Conservation (phyloP, 2,888 invertebrate species). For the Helleia helle region DNA sequence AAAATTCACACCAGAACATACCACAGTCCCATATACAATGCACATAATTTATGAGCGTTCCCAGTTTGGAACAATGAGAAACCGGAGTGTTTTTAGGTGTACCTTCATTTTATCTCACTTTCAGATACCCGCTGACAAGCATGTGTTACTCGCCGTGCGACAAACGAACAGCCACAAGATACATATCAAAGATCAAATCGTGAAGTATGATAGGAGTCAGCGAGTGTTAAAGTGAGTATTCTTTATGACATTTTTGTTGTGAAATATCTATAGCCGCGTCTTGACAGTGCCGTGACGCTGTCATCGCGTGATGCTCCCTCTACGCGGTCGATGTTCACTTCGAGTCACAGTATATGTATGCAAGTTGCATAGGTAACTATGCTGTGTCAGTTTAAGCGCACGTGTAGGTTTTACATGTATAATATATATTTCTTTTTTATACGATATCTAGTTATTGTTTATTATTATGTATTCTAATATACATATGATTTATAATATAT, state of each 20-base stretch:
- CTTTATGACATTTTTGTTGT: neutral
- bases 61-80: constrained; percentile 12
- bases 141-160: constrained; percentile 82
- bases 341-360: no score
- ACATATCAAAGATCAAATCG: constrained; percentile 84
- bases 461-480: no score
- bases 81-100: constrained; percentile 10
- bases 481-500: no score
- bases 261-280: no score
- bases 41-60: constrained; percentile 40
- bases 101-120: constrained; percentile 24
- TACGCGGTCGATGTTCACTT: no score
- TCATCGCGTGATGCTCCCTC: no score
- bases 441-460: no score
- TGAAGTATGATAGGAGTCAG: constrained; percentile 84
- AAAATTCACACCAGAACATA: constrained; percentile 52
- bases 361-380: no score
- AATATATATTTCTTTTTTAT: no score
- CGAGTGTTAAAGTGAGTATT: constrained; percentile 79
- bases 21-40: constrained; percentile 38
- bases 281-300: no score
- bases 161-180: constrained; percentile 86
- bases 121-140: constrained; percentile 79
- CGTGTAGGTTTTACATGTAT: no score
- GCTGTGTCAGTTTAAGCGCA: no score